Conservation (phyloP, 2,797 vertebrate species). For the Garrulus glandarius region DNA sequence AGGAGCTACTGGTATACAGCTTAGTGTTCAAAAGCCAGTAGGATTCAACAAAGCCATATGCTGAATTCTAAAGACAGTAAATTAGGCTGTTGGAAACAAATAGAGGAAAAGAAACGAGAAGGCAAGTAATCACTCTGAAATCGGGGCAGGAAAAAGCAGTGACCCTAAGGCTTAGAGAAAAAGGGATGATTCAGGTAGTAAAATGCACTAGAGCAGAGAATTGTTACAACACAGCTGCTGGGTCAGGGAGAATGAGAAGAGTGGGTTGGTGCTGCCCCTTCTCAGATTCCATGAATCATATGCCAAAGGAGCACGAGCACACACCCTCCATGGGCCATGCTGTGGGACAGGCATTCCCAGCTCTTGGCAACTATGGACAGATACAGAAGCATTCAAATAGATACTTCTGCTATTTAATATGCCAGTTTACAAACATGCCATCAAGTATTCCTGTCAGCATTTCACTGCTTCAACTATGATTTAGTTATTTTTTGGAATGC, state of each 20-base stretch:
- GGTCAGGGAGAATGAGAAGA: background rate
- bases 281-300: fast-evolving
- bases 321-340: fast-evolving
- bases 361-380: background rate
- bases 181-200: background rate
- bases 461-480: background rate
- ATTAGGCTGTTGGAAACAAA: background rate
- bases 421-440: background rate
- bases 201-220: background rate
- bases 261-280: background rate
- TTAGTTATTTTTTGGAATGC: background rate
- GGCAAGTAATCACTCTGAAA: background rate
- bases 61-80: background rate
- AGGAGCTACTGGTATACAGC: background rate
- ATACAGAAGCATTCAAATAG: background rate
- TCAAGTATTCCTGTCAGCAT: background rate
- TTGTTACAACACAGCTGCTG: background rate
- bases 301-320: background rate
- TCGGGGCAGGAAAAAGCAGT: background rate
- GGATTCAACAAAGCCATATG: background rate
- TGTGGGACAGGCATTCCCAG: background rate
- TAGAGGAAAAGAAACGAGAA: background rate
- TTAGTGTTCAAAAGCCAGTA: background rate
- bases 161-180: background rate
- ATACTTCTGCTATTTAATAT: background rate